These are phyloP conservation scores for Nemotelus pantherinus DNA, from an alignment of 2,888 invertebrate species.

Conservation along the genomic window DNA sequence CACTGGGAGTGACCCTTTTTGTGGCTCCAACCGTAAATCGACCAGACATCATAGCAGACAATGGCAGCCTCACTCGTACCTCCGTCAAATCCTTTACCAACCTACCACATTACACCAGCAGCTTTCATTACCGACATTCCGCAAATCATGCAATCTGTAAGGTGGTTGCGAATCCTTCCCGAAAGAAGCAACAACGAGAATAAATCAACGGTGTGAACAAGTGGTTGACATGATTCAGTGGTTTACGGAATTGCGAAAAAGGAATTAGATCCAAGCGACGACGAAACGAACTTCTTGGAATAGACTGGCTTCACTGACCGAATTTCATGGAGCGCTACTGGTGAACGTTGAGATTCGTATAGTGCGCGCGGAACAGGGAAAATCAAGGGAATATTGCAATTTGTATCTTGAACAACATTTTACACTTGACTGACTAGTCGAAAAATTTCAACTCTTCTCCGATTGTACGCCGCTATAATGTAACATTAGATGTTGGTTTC, in stretches of 20 bases:
- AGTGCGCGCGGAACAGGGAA: no score
- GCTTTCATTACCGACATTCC: conserved; percentile 16
- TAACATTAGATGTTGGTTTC: background rate
- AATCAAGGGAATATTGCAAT: conserved; percentile 21
- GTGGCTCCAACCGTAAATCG: background rate
- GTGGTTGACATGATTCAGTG: conserved; percentile 42
- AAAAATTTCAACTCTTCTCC: conserved; percentile 22
- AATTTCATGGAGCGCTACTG: no score
- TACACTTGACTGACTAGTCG: conserved; percentile 29
- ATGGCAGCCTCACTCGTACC: background rate
- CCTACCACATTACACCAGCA: background rate
- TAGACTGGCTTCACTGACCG: no score
- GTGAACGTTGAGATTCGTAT: no score
- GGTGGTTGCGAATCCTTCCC: background rate
- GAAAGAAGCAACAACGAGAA: background rate
- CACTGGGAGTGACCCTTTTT: conserved; percentile 26
- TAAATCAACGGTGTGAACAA: conserved; percentile 37
- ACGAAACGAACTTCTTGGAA: background rate
- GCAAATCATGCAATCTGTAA: background rate
- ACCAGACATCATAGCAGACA: background rate
- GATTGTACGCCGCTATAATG: background rate
- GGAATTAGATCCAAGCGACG: background rate
- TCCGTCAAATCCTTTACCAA: conserved; percentile 1
- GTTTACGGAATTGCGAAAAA: conserved; percentile 10
- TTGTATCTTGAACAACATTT: conserved; percentile 37